Conservation (phyloP, 2,888 invertebrate genomes). For the Netelia melanura region DNA sequence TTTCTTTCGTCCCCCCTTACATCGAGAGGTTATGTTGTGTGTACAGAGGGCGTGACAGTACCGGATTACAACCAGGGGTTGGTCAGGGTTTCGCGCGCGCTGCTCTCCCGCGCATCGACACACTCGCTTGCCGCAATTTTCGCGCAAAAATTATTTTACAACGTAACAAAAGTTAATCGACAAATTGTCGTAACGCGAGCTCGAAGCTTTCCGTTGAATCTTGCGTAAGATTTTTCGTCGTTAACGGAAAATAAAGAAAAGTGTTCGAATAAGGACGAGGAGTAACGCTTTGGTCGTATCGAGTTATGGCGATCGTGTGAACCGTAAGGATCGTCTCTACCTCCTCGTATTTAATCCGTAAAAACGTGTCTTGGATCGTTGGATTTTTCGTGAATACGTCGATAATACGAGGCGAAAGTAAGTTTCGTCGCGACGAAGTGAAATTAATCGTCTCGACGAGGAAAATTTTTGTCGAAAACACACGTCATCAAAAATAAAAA, state of each 20-base stretch:
- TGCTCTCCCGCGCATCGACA: conserved; percentile 81
- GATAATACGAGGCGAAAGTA: too few species aligned
- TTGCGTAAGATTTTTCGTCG: neutral
- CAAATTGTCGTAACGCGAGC: too few species aligned
- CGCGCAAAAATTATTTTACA: conserved; percentile 66
- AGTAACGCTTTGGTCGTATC: conserved; percentile 1
- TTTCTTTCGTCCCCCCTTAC: conserved; percentile 38
- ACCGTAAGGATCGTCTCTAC: conserved; percentile 73
- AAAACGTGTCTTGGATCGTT: neutral
- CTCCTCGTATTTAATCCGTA: conserved; percentile 66
- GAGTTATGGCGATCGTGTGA: conserved; percentile 82
- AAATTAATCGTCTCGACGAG: conserved; percentile 43
- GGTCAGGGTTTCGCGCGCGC: conserved; percentile 82
- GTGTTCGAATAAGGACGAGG: too few species aligned
- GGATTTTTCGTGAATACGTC: conserved; percentile 45
- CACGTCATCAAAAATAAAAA: conserved; percentile 77
- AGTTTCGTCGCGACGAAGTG: conserved; percentile 6
- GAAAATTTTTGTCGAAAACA: conserved; percentile 58
- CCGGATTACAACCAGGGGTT: conserved; percentile 79
- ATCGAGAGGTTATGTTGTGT: conserved; percentile 80
- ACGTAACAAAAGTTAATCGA: conserved; percentile 38
- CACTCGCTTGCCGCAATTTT: conserved; percentile 72
- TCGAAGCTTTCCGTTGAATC: too few species aligned
- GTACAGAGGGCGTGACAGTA: conserved; percentile 83
- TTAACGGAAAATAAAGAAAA: neutral